Evolutionary conservation across 2,113 vertebrate species (phyloP).

Genomic region (Alethe castanea): DNA sequence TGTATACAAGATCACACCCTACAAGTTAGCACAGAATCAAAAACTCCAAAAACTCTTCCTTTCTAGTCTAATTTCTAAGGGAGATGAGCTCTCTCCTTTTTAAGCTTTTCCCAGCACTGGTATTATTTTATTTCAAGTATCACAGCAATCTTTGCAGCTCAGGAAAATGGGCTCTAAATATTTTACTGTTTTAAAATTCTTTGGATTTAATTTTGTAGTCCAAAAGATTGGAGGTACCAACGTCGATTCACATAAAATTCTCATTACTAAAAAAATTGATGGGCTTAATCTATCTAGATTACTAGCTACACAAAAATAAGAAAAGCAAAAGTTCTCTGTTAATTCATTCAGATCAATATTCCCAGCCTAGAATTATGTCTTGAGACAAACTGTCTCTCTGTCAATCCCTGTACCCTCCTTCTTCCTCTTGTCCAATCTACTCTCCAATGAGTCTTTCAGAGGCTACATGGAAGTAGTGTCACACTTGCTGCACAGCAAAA

Average conservation of each 20-base stretch:
- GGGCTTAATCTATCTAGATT: neutral
- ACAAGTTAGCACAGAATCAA: neutral
- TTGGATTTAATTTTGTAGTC: neutral
- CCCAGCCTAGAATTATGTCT: neutral
- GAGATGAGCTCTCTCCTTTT: neutral
- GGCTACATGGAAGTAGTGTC: neutral
- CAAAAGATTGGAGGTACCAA: neutral
- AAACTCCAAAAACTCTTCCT: neutral
- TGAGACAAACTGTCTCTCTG: neutral
- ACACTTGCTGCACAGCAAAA: neutral
- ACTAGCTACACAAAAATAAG: neutral
- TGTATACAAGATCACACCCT: neutral
- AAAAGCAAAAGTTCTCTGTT: neutral
- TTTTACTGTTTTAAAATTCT: neutral
- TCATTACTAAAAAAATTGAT: neutral
- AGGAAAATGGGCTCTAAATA: neutral
- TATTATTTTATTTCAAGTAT: neutral
- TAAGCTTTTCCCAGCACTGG: neutral
- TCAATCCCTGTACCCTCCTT: neutral
- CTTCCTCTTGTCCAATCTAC: neutral
- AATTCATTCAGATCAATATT: neutral
- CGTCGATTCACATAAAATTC: neutral
- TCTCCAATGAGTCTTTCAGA: neutral
- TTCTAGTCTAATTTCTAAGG: neutral
- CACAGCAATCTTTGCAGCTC: neutral